Percentiles rank a stretch among this genome's conserved stretches.
phyloP scores from a whole-genome alignment of 2,888 invertebrate genomes.

The Lepidochrysops patricia region DNA sequence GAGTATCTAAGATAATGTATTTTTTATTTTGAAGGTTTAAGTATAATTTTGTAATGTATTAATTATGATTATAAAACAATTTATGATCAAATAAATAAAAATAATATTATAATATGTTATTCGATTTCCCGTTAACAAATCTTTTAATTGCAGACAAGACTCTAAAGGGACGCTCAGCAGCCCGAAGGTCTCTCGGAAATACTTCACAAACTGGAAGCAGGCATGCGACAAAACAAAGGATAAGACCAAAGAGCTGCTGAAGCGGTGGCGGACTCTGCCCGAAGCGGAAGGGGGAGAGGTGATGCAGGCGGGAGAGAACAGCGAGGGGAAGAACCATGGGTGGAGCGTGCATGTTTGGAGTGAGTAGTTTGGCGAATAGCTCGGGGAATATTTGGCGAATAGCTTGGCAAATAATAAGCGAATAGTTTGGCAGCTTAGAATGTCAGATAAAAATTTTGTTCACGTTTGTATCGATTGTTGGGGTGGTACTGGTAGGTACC shows the following conservation, averaged over 20 bases:
- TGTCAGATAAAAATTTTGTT: no score
- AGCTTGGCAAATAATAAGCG: no score
- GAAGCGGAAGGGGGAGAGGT: constrained; percentile 63
- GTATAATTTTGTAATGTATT: no score
- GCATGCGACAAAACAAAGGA: constrained; percentile 85
- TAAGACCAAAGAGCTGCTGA: constrained; percentile 81
- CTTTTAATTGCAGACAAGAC: constrained; percentile 50
- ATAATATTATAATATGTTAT: no score
- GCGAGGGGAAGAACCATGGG: constrained; percentile 70
- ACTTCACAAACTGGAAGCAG: constrained; percentile 83
- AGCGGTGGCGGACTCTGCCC: constrained; percentile 80
- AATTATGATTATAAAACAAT: no score
- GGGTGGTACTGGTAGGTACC: no score
- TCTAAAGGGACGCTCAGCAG: constrained; percentile 50
- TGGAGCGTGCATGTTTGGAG: constrained; percentile 88
- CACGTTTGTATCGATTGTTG: no score
- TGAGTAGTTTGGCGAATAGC: constrained; percentile 54
- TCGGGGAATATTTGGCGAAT: no score
- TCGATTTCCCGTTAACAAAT: no score
- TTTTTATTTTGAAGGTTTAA: no score
- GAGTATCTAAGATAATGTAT: no score
- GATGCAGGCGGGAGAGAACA: constrained; percentile 50
- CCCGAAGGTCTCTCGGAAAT: constrained; percentile 79
- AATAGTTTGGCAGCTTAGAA: no score
- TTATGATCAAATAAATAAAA: constrained; percentile 6